These are phyloP conservation scores for Physella acuta DNA, from an alignment of 1,140 invertebrate genomes.

Conservation along the genomic window DNA sequence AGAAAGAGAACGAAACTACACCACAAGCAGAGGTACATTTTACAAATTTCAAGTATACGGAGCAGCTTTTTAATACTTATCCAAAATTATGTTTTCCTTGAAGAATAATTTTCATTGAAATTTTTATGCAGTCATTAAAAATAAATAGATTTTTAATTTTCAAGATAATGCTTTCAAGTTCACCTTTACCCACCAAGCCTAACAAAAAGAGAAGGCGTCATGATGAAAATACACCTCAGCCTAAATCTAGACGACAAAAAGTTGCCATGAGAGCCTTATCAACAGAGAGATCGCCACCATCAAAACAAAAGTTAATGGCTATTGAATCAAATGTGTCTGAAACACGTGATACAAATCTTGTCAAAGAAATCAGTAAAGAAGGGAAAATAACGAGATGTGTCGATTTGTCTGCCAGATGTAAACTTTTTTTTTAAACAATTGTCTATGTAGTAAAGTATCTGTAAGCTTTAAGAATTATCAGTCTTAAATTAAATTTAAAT, in stretches of 20 bases:
- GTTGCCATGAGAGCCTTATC: slow-evolving; percentile 8
- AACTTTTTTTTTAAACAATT: too few species aligned
- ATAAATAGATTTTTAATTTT: background rate
- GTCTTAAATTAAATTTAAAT: too few species aligned
- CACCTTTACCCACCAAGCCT: slow-evolving; percentile 1
- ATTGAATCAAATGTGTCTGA: slow-evolving; percentile 2
- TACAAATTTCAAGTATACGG: too few species aligned
- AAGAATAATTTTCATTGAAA: too few species aligned
- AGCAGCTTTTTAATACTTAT: too few species aligned
- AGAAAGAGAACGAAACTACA: background rate
- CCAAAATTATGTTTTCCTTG: too few species aligned
- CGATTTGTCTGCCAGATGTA: slow-evolving; percentile 47
- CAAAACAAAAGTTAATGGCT: slow-evolving; percentile 7
- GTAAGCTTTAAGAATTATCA: too few species aligned
- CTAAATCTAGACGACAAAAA: slow-evolving; percentile 17
- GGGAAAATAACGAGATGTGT: slow-evolving; percentile 34
- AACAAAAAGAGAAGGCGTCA: slow-evolving; percentile 10
- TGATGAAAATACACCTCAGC: slow-evolving; percentile 21
- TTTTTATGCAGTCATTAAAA: too few species aligned
- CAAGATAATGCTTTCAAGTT: background rate
- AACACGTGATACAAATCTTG: background rate
- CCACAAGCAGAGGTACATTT: background rate
- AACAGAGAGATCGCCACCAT: slow-evolving; percentile 23
- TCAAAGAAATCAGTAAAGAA: slow-evolving; percentile 16
- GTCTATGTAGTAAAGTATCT: too few species aligned